A percentile compares a stretch with the other conserved stretches of the same genome.
phyloP scores from a whole-genome alignment of 2,888 invertebrate genomes.

The Lacanobia wlatinum region DNA sequence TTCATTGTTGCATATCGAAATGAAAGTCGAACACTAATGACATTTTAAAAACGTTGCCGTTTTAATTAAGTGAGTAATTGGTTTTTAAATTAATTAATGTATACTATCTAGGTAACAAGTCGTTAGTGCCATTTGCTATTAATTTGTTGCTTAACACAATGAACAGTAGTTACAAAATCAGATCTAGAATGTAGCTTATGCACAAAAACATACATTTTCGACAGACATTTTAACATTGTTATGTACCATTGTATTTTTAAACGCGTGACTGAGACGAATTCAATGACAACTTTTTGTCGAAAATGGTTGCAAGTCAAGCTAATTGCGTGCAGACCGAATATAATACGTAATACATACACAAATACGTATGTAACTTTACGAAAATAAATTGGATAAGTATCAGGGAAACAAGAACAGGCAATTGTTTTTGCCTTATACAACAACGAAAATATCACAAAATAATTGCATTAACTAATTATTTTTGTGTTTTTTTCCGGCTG shows the following conservation, averaged over 20 bases:
- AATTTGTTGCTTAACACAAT: slow-evolving; percentile 22
- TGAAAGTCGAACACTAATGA: slow-evolving; percentile 18
- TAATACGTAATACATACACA: slow-evolving; percentile 18
- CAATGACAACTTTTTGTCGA: slow-evolving; percentile 64
- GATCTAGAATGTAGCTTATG: slow-evolving; percentile 29
- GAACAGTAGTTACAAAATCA: slow-evolving; percentile 29
- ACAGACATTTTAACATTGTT: slow-evolving; percentile 32
- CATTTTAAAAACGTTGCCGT: slow-evolving; percentile 12
- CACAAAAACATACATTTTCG: slow-evolving; percentile 42
- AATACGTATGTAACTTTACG: slow-evolving; percentile 31
- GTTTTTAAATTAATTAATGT: slow-evolving; percentile 8
- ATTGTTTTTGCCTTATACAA: slow-evolving; percentile 17
- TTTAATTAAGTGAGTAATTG: background rate
- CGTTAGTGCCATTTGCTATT: background rate
- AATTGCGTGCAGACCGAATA: slow-evolving; percentile 34
- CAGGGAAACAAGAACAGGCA: slow-evolving; percentile 17
- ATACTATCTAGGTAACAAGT: too few relatives aligned
- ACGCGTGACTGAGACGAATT: slow-evolving; percentile 64
- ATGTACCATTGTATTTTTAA: slow-evolving; percentile 53
- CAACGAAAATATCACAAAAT: slow-evolving; percentile 24
- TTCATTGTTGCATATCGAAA: slow-evolving; percentile 15
- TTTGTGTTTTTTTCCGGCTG: slow-evolving; percentile 3
- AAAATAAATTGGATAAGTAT: slow-evolving; percentile 24
- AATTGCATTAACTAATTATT: slow-evolving; percentile 4
- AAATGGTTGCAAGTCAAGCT: slow-evolving; percentile 37